Percentiles rank a stretch among this genome's conserved stretches.
Evolutionary conservation across 2,888 invertebrate species (phyloP).

Genomic region (Eurytoma californica): DNA sequence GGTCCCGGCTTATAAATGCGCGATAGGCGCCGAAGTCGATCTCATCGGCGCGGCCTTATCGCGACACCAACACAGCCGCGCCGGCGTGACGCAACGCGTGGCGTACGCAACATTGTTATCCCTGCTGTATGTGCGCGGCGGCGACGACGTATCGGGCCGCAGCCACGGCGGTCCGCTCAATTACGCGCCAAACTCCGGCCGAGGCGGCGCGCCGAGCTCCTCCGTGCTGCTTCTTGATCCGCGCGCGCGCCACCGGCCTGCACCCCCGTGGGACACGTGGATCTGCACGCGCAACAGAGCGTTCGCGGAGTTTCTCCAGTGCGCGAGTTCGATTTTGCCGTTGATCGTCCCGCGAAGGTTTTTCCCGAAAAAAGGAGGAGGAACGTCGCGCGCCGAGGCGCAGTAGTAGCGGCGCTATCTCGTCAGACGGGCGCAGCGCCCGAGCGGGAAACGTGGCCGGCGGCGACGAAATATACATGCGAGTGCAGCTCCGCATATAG

Average conservation of each 20-base stretch:
- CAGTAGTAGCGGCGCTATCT: conserved; percentile 28
- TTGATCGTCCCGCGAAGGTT: too few relatives aligned
- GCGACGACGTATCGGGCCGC: not conserved
- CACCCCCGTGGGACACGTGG: not conserved
- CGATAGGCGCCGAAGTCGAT: too few relatives aligned
- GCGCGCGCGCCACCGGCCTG: not conserved
- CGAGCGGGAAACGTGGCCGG: not conserved
- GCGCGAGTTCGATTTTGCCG: not conserved
- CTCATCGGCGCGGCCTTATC: not conserved
- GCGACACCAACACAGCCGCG: not conserved
- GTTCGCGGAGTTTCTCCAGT: not conserved
- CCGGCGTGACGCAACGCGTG: conserved; percentile 13
- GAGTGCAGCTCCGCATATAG: too few relatives aligned
- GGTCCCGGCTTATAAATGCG: too few relatives aligned
- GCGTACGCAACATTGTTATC: conserved; percentile 10
- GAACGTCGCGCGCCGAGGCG: not conserved
- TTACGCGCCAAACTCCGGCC: conserved; percentile 10
- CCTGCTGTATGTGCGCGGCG: not conserved
- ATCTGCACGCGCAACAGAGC: not conserved
- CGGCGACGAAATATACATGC: not conserved
- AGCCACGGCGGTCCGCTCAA: not conserved
- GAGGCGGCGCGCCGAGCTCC: not conserved
- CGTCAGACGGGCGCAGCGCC: conserved; percentile 25
- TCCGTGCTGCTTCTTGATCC: not conserved
- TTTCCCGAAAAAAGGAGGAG: not conserved